These are phyloP conservation scores for Otolemur garnettii DNA, from an alignment of 2,113 vertebrate species.

Conservation along the genomic window DNA sequence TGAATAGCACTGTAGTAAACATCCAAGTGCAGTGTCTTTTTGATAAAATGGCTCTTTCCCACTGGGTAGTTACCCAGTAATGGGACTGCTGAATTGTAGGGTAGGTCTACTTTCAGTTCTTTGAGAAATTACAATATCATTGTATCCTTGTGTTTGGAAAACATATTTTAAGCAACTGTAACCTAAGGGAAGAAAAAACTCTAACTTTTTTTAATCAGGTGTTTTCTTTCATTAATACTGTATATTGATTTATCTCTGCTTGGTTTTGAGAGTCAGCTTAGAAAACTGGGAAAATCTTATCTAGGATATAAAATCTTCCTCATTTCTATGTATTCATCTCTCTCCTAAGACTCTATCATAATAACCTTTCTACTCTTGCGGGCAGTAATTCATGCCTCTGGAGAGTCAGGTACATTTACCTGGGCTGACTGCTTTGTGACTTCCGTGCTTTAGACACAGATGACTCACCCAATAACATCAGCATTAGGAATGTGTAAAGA, in stretches of 20 bases:
- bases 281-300: conserved; percentile 33
- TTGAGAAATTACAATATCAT: conserved; percentile 27
- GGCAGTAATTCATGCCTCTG: not conserved
- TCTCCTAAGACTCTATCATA: not conserved
- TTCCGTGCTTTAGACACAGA: conserved; percentile 72
- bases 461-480: conserved; percentile 48
- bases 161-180: conserved; percentile 37
- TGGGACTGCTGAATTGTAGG: no score
- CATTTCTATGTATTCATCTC: not conserved
- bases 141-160: not conserved
- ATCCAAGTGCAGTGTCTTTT: no score
- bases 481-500: conserved; percentile 63
- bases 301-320: conserved; percentile 34
- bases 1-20: no score
- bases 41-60: no score
- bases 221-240: conserved; percentile 1
- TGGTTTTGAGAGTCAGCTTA: conserved; percentile 40
- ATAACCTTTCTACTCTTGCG: conserved; percentile 56
- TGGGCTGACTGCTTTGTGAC: conserved; percentile 42
- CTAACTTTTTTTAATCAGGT: not conserved
- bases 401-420: conserved; percentile 44
- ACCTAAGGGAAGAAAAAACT: not conserved
- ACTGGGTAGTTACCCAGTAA: no score
- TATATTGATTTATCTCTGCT: conserved; percentile 4
- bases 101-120: no score